These are phyloP conservation scores for Gadus chalcogrammus DNA, from an alignment of 2,113 vertebrate species.

Conservation along the genomic window DNA sequence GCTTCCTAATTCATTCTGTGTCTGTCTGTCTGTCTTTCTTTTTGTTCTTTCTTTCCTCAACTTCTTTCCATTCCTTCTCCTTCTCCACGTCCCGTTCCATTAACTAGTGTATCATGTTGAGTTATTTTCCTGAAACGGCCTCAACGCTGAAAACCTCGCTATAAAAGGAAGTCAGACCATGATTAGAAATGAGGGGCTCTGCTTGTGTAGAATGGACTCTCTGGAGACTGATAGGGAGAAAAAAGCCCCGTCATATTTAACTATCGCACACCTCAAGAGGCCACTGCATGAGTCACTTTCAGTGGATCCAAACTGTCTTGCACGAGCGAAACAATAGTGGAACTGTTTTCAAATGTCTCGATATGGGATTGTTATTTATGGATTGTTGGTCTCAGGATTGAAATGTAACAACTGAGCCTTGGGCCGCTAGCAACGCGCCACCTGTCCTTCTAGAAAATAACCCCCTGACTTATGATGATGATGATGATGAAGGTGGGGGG, in stretches of 20 bases:
- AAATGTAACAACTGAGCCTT: too few relatives aligned
- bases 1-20: background rate
- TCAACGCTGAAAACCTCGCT: constrained; percentile 40
- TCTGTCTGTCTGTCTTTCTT: background rate
- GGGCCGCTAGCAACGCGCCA: too few relatives aligned
- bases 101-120: constrained; percentile 17
- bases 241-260: constrained; percentile 3
- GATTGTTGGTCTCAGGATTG: too few relatives aligned
- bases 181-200: constrained; percentile 1
- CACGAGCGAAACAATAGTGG: background rate
- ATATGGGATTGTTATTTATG: too few relatives aligned
- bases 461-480: too few relatives aligned
- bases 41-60: background rate
- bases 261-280: background rate
- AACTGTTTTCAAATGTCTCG: too few relatives aligned
- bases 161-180: constrained; percentile 56
- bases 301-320: background rate
- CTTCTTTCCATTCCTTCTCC: constrained; percentile 10
- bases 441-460: too few relatives aligned
- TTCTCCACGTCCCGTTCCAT: constrained; percentile 1
- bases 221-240: constrained; percentile 7
- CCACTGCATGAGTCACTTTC: background rate
- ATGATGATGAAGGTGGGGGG: constrained; percentile 4
- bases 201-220: constrained; percentile 10
- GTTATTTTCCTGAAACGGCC: constrained; percentile 12